Conservation (phyloP, 2,113 vertebrate species). For the Emydocephalus ijimae region DNA sequence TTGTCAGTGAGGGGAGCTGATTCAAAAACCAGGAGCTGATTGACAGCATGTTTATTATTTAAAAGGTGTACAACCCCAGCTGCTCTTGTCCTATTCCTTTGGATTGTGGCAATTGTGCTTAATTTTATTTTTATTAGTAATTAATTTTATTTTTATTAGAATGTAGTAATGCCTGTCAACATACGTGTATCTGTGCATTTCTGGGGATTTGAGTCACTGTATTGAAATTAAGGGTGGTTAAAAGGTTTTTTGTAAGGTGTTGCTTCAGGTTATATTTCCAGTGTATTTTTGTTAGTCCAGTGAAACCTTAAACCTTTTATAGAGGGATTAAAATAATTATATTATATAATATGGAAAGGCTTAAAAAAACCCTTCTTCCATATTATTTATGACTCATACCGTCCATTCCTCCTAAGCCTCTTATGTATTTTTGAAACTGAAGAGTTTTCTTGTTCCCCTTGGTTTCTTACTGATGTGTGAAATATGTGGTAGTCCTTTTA, state of each 20-base stretch:
- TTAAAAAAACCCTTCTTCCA: not conserved
- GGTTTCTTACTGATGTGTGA: not conserved
- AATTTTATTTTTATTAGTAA: not conserved
- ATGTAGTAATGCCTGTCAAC: not conserved
- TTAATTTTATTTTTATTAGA: not conserved
- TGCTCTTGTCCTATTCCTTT: not conserved
- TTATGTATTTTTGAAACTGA: not conserved
- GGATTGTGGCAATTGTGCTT: not conserved
- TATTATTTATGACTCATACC: constrained; percentile 18
- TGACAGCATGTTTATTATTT: not conserved
- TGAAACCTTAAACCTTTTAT: constrained; percentile 19
- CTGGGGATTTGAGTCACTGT: not conserved
- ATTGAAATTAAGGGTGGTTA: constrained; percentile 4
- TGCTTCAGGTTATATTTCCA: constrained; percentile 1
- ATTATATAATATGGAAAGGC: not conserved
- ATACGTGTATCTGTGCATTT: not conserved
- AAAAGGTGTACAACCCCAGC: not conserved
- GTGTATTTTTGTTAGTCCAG: constrained; percentile 10
- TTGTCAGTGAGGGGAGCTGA: not conserved
- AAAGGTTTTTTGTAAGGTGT: not conserved
- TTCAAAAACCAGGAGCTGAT: not conserved
- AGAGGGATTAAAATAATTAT: constrained; percentile 18
- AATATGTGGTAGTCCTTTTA: fast-evolving
- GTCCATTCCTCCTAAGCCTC: constrained; percentile 41
- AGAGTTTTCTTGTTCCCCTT: not conserved